These are phyloP conservation scores for Zaprionus vittiger DNA, from an alignment of 1,140 invertebrate genomes.

Conservation along the genomic window DNA sequence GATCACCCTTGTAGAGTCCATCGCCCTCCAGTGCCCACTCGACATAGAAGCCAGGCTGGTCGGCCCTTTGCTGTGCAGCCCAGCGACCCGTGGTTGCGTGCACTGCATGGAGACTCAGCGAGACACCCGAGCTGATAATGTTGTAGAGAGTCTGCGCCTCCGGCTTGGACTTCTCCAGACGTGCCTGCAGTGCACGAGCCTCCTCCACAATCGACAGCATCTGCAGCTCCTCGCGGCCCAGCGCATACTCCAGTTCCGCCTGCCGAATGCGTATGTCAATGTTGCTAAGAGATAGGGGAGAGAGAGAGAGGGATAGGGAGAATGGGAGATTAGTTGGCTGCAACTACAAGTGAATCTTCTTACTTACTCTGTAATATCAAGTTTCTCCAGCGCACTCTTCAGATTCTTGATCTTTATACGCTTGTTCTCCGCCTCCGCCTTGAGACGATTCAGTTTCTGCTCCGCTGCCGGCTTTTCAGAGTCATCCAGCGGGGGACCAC, in stretches of 20 bases:
- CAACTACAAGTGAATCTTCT: not conserved
- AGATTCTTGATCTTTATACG: constrained; percentile 90
- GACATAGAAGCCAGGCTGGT: constrained; percentile 87
- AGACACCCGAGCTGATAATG: constrained; percentile 82
- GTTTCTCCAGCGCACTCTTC: constrained; percentile 89
- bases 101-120: constrained; percentile 87
- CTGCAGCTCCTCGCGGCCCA: constrained; percentile 94
- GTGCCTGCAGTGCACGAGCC: constrained; percentile 90
- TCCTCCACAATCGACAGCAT: constrained; percentile 93
- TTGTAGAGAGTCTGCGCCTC: constrained; percentile 77
- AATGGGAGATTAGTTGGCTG: not conserved
- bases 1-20: constrained; percentile 90
- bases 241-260: constrained; percentile 94
- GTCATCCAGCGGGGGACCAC: constrained; percentile 80
- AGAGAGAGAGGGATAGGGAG: not conserved
- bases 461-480: constrained; percentile 85
- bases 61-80: constrained; percentile 86
- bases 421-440: constrained; percentile 90
- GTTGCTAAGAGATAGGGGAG: constrained; percentile 86
- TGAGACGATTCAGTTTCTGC: constrained; percentile 87
- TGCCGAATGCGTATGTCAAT: constrained; percentile 95
- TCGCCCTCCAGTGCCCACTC: constrained; percentile 92
- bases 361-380: constrained; percentile 91
- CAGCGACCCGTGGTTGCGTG: constrained; percentile 88
- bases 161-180: constrained; percentile 87